A percentile compares a stretch with the other conserved stretches of the same genome.
Evolutionary conservation across 2,113 vertebrate species (phyloP).

Genomic region (Chloropsis hardwickii): DNA sequence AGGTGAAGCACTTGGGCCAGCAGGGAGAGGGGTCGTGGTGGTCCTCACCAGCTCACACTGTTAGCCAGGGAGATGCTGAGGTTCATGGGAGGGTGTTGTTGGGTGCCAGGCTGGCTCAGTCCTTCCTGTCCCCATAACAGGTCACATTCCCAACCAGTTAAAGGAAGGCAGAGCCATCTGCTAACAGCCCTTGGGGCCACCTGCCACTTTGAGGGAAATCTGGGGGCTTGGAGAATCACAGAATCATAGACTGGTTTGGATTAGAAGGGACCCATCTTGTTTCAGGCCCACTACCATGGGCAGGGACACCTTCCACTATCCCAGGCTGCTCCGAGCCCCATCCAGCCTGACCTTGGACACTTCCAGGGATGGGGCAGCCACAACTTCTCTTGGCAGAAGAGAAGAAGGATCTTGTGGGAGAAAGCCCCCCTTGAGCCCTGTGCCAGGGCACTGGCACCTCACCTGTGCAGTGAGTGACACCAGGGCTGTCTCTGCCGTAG

Average conservation of each 20-base stretch:
- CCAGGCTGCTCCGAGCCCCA: accelerated
- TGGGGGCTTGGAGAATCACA: neutral
- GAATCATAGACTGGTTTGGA: neutral
- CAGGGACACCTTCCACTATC: neutral
- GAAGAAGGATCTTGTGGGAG: neutral
- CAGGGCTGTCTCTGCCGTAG: constrained; percentile 52
- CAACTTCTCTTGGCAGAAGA: neutral
- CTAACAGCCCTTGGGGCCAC: neutral
- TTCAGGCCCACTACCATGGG: neutral
- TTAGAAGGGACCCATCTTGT: neutral
- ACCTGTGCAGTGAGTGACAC: accelerated
- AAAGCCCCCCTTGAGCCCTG: neutral
- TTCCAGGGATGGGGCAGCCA: neutral
- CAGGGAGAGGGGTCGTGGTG: accelerated
- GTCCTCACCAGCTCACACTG: neutral
- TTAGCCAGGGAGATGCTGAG: neutral
- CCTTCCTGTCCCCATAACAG: neutral
- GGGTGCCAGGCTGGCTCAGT: neutral
- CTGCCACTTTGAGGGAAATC: neutral
- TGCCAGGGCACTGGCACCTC: neutral
- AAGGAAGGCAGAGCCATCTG: neutral
- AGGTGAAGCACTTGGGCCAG: constrained; percentile 58
- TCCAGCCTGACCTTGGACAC: neutral
- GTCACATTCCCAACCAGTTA: neutral
- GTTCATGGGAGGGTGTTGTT: neutral